Evolutionary conservation across 1,140 invertebrate species (phyloP), one percentile per base, ranked within the genome.

Genomic region (Bilobella aurantiaca): DNA sequence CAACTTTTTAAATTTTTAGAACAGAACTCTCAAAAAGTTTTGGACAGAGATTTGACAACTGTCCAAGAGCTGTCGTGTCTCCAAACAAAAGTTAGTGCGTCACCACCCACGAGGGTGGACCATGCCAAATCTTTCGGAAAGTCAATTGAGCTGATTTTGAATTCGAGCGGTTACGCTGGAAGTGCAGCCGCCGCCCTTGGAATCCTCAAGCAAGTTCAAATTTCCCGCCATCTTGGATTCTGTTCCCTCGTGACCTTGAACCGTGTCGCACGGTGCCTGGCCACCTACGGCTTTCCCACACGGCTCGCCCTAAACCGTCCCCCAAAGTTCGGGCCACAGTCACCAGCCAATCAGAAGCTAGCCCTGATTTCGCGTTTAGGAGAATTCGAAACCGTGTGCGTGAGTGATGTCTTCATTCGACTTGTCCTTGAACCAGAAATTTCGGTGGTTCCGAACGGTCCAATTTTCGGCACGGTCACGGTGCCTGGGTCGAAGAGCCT

Each of bases 401-500:
- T 53, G 14, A 53, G 49, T 23, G 23, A 53, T 23, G 21, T 53
- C 12, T 53, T 53, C 23, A 12, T 53, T 23, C 49, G 49, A 5
- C 8, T 5, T 5, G 49, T 23, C 3, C 23, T 53, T 12, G 49
- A 53, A 53, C 23, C 49, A 12, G 49, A 23, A 23, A 23, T 53
- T 12, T 16, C 12, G 5, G 23, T 53, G 23, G 25, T 53, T 23
- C 49, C 49, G 49, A 8, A 23, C 8, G 8, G 8, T 5, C 49
- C 8, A 23, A 23, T 53, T 53, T 53, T 53, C 21, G 49, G 49
- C 14, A 53, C 49, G 8, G 58, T 59, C 28, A 29, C 5, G n/a
- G 34, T 62, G 8, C 59, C 59, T 25, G 59, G 59, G n/a, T 62
- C 59, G 3, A 62, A 62, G 34, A 30, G 25, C 23, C 37, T 62